Base-by-base conservation (phyloP, 2,888 invertebrate species). In the Acronicta aceris region DNA sequence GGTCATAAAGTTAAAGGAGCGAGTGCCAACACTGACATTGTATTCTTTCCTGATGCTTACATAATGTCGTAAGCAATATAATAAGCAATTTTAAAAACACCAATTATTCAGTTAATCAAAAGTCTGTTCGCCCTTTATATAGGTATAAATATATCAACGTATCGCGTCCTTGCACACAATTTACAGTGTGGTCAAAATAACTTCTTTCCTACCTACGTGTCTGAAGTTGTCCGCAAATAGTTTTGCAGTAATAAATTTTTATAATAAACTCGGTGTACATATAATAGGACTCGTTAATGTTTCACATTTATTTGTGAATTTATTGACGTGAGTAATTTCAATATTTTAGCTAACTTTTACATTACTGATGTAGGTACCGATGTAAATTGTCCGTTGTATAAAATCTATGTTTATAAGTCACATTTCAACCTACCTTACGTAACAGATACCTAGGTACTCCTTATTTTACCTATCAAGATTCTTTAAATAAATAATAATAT, bases 1-100 rank as follows among this genome's bases (percentile, higher is more conserved):
- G 89, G 85, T 82, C 82, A 84, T 91, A 92, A 93, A 92, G 80
- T 73, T 71, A 59, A 73, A 87, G 84, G 80, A 85, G 83, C 79
- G 79, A 81, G 80, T 83, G 73, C 68, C 75, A 73, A 75, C 75
- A 56, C 75, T 65, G 65, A 91, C 91, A 89, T 83, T 89, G 92
- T 92, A 88, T 81, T 60, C 65, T 72, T 79, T 65, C 63, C 69
- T 65, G 69, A 25, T 49, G 63, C 59, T 78, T 60, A 54, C 53
- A 67, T 71, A 61, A 66, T 62, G 57, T 50, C n/a, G n/a, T n/a
- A n/a, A n/a, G n/a, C n/a, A n/a, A n/a, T n/a, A n/a, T n/a, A n/a
- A n/a, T n/a, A n/a, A n/a, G n/a, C n/a, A n/a, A n/a, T n/a, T n/a
- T n/a, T n/a, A 70, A 74, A 62, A 48, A 53, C 50, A 47, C 61